Evolutionary conservation across 2,888 invertebrate species (phyloP), one percentile per base, ranked within the genome.

Genomic region (Nysson spinosus): DNA sequence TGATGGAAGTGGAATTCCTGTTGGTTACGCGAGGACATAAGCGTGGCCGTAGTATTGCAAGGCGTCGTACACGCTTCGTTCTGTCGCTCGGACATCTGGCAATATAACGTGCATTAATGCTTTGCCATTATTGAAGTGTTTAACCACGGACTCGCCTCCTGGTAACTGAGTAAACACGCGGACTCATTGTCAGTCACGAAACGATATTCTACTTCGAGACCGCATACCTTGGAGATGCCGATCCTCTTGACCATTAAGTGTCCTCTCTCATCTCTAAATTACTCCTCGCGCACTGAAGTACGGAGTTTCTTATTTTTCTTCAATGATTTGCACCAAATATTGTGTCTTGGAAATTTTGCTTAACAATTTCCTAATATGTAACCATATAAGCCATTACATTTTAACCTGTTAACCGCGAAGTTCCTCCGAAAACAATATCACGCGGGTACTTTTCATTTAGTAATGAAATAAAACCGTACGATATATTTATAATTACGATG

Each of bases 101-200:
- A 28, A 57, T 68, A 62, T 68, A 64, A 43, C 63, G 51, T 43
- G 77, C 75, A 75, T 80, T 78, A 78, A 77, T 77, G 77, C 69
- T 50, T 46, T 51, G 55, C 57, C 76, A 69, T 78, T 75, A 61
- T 65, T 69, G 47, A 55, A 74, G 78, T 80, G 77, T 72, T 81
- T 81, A 66, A 79, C 69, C 71, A 73, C 60, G 65, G 49, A 64
- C 72, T 52, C 68, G 60, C 69, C 68, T 71, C 66, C 67, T 46
- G 61, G 57, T 65, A 69, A 75, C 76, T 69, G 71, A 71, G 77
- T 71, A 82, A 82, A 80, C 73, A 81, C 51, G 56, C 76, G 67
- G n/a, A n/a, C n/a, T n/a, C n/a, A n/a, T n/a, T n/a, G 69, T 77
- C 68, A 73, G 58, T 72, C 76, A 67, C 69, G 76, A 79, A 78